Evolutionary conservation across 2,888 invertebrate species (phyloP).

Genomic region (Eurytoma californica): DNA sequence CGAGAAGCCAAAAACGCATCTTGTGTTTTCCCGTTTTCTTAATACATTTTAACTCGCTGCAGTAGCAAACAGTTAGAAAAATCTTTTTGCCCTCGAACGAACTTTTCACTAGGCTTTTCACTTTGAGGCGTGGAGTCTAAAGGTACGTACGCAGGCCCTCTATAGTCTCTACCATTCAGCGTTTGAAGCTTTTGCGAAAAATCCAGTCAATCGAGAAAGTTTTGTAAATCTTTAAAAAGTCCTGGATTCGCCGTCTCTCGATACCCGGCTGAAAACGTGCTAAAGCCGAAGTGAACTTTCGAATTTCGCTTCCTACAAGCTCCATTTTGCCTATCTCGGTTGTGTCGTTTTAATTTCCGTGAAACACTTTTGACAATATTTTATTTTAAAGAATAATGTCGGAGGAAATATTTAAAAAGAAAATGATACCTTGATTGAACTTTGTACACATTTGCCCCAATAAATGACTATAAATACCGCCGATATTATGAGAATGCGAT

Average conservation of each 20-base stretch:
- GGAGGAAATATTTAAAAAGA: no score
- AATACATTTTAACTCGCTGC: constrained; percentile 41
- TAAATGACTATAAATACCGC: no score
- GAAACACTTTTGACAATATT: no score
- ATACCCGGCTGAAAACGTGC: constrained; percentile 9
- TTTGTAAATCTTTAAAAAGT: constrained; percentile 54
- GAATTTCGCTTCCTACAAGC: not conserved
- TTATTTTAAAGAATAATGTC: no score
- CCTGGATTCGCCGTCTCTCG: not conserved
- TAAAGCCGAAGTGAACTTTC: constrained; percentile 2
- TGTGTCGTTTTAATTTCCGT: no score
- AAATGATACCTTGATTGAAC: no score
- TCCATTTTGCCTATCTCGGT: no score
- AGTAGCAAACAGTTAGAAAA: constrained; percentile 46
- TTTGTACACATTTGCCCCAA: no score
- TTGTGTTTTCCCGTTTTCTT: constrained; percentile 28
- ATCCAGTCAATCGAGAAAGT: constrained; percentile 50
- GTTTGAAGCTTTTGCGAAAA: constrained; percentile 31
- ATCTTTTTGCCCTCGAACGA: constrained; percentile 34
- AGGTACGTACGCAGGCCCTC: constrained; percentile 5
- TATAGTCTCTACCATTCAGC: constrained; percentile 14
- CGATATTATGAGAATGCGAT: no score
- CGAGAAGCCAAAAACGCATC: not conserved
- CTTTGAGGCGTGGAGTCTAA: constrained; percentile 44
- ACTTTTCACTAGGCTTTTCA: constrained; percentile 53